Percentiles rank a stretch among this genome's conserved stretches.
Conservation (phyloP, 2,888 invertebrate genomes). For the Pseudolycoriella hygida region DNA sequence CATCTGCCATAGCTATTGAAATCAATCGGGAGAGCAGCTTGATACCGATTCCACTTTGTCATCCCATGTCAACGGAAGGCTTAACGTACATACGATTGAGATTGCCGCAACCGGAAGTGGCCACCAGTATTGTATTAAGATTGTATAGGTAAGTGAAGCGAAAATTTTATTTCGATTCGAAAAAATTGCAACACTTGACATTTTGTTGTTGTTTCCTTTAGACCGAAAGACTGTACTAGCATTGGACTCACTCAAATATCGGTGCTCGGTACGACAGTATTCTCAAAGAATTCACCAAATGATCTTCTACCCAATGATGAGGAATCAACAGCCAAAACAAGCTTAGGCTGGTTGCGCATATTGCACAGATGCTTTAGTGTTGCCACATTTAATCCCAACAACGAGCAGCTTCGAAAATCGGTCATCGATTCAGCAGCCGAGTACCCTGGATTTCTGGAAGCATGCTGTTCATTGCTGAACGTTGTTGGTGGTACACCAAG, state of each 20-base stretch:
- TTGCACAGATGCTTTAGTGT: constrained; percentile 59
- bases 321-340: constrained; percentile 31
- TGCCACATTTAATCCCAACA: constrained; percentile 16
- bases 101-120: constrained; percentile 68
- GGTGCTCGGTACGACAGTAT: constrained; percentile 70
- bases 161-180: not conserved
- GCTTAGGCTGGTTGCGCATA: constrained; percentile 70
- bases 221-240: constrained; percentile 76
- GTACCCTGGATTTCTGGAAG: constrained; percentile 46
- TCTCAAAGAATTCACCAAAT: constrained; percentile 28
- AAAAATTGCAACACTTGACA: not conserved
- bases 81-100: constrained; percentile 73
- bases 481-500: constrained; percentile 43
- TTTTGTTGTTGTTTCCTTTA: constrained; percentile 31
- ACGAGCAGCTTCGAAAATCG: constrained; percentile 24
- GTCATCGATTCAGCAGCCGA: constrained; percentile 44
- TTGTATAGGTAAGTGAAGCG: constrained; percentile 20
- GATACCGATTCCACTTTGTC: constrained; percentile 63
- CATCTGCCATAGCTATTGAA: constrained; percentile 75
- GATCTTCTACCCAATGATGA: constrained; percentile 13
- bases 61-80: constrained; percentile 73
- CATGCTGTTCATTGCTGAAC: constrained; percentile 52
- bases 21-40: constrained; percentile 63
- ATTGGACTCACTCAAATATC: constrained; percentile 78
- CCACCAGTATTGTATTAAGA: constrained; percentile 57